These are phyloP conservation scores for Ia io DNA, from an alignment of 2,113 vertebrate species.

Conservation along the genomic window DNA sequence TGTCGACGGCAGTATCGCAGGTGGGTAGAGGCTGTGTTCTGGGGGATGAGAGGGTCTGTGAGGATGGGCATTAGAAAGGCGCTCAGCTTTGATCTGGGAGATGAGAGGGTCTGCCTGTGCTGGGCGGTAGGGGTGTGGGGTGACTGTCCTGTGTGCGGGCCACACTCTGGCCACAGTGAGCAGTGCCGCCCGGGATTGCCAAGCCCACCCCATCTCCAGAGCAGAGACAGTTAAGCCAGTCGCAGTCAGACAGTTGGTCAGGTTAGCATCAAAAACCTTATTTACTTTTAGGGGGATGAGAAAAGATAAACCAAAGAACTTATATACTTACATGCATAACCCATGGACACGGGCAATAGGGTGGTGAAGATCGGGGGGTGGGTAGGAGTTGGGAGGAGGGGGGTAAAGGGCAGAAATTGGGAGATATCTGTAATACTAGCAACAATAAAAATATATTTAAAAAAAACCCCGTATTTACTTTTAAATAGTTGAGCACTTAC, in stretches of 20 bases:
- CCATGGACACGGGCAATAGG: no score
- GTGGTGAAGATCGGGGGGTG: no score
- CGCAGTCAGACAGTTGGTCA: background rate
- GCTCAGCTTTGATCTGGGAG: background rate
- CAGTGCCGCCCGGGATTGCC: background rate
- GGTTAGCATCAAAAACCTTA: background rate
- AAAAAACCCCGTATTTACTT: background rate
- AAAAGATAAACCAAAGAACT: no score
- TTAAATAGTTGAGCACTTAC: background rate
- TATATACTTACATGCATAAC: no score
- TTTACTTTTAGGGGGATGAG: background rate
- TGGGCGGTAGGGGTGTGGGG: rapidly evolving
- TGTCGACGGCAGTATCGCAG: conserved; percentile 79
- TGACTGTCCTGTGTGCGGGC: background rate
- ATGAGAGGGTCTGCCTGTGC: background rate
- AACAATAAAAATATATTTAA: no score
- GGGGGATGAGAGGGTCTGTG: background rate
- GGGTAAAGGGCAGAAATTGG: no score
- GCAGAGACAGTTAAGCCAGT: background rate
- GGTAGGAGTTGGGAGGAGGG: no score
- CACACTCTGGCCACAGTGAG: background rate
- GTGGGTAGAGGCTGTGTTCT: conserved; percentile 62
- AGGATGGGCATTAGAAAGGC: no score
- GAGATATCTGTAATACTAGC: no score
- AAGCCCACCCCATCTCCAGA: background rate